A percentile compares a stretch with the other conserved stretches of the same genome.
Conservation (phyloP, 1,140 invertebrate species). For the Apis mellifera region Amel_HAv3.1 CM009931.2:7905001-7905500, state of each 20-base stretch:
- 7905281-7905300: constrained; percentile 69
- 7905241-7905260: constrained; percentile 67
- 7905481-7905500: constrained; percentile 37
- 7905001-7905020: constrained; percentile 41
- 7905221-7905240: constrained; percentile 69
- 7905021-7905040: neutral
- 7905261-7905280: constrained; percentile 40
- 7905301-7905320: constrained; percentile 57
- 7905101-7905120: neutral
- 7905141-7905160: constrained; percentile 23
- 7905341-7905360: constrained; percentile 29
- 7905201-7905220: constrained; percentile 66
- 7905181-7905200: neutral
- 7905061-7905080: too few species aligned
- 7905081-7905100: neutral
- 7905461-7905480: constrained; percentile 51
- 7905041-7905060: neutral
- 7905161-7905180: constrained; percentile 43
- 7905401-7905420: constrained; percentile 48
- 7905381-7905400: constrained; percentile 51
- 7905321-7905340: constrained; percentile 61
- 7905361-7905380: constrained; percentile 22
- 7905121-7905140: neutral
- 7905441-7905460: constrained; percentile 40
- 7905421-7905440: constrained; percentile 50